A percentile compares a stretch with the other conserved stretches of the same genome.
phyloP scores from a whole-genome alignment of 2,888 invertebrate species.

The Apoderus coryli region DNA sequence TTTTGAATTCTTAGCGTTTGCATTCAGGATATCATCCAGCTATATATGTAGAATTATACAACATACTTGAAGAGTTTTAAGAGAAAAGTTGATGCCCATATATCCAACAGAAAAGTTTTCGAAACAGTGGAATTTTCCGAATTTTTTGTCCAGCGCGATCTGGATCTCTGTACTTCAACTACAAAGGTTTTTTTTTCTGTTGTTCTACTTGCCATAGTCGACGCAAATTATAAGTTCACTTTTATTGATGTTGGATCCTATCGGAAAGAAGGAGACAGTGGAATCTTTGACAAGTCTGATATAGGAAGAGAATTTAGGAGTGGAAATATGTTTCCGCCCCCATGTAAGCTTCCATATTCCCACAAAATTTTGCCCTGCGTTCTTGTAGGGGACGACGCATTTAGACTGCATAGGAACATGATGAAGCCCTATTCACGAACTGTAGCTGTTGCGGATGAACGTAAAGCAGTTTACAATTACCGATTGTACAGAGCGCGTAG shows the following conservation, averaged over 20 bases:
- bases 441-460: slow-evolving; percentile 4
- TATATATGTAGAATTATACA: no score
- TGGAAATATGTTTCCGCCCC: slow-evolving; percentile 4
- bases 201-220: slow-evolving; percentile 13
- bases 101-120: slow-evolving; percentile 8
- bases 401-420: slow-evolving; percentile 1
- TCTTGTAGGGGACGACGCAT: slow-evolving; percentile 11
- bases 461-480: slow-evolving; percentile 7
- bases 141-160: slow-evolving; percentile 8
- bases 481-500: slow-evolving; percentile 4
- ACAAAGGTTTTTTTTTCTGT: slow-evolving; percentile 12
- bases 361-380: slow-evolving; percentile 5
- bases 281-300: slow-evolving; percentile 10
- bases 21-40: no score
- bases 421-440: slow-evolving; percentile 7
- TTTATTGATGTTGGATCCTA: slow-evolving; percentile 14
- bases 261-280: slow-evolving; percentile 14
- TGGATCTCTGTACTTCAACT: slow-evolving; percentile 10
- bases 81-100: slow-evolving; percentile 7
- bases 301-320: slow-evolving; percentile 7
- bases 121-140: slow-evolving; percentile 8
- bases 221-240: slow-evolving; percentile 13
- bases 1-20: no score
- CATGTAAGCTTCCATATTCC: slow-evolving; percentile 7
- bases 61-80: no score